Percentiles rank a stretch among this genome's conserved stretches.
phyloP scores from a whole-genome alignment of 1,140 invertebrate genomes.

The Atta texana region DNA sequence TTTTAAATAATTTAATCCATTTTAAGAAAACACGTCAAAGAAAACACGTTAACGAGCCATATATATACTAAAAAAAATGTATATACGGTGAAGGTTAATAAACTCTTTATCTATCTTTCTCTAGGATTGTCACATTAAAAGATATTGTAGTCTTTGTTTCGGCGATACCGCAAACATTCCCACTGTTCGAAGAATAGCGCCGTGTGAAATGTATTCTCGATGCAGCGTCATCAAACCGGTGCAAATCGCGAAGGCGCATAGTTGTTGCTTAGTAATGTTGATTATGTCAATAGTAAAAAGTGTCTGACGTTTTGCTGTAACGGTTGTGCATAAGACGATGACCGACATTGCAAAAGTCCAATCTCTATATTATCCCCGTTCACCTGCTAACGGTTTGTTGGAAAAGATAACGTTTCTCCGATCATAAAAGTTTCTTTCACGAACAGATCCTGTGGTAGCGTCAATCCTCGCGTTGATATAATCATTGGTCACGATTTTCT shows the following conservation, averaged over 20 bases:
- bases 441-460: neutral
- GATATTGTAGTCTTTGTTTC: neutral
- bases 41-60: too few species aligned
- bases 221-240: conserved; percentile 3
- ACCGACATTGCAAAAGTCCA: conserved; percentile 30
- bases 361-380: conserved; percentile 13
- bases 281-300: conserved; percentile 12
- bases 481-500: neutral
- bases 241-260: neutral
- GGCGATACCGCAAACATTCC: neutral
- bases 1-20: too few species aligned
- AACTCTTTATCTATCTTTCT: neutral
- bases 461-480: conserved; percentile 3
- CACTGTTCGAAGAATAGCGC: neutral
- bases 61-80: too few species aligned
- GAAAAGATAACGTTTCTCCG: neutral
- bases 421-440: neutral
- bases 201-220: neutral
- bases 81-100: too few species aligned
- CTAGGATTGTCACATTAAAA: neutral
- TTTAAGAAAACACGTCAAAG: too few species aligned
- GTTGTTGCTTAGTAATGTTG: conserved; percentile 7
- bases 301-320: neutral
- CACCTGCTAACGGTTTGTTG: neutral
- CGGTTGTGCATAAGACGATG: conserved; percentile 21